Evolutionary conservation across 2,888 invertebrate species (phyloP), one percentile per base, ranked within the genome.

Genomic region (Drosophila pseudotakahashii): DNA sequence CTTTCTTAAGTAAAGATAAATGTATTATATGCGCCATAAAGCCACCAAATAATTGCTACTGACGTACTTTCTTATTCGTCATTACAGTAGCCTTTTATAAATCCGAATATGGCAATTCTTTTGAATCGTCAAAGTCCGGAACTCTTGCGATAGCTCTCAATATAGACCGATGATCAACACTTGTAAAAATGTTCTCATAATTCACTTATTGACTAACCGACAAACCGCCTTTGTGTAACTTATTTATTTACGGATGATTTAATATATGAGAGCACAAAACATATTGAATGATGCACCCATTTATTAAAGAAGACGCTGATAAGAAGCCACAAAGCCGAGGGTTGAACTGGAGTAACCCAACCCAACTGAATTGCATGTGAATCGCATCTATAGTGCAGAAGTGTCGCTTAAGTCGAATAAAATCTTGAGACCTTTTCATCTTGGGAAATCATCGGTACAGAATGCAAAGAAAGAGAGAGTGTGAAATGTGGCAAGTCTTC

Each of bases 401-500:
- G 52, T 45, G 59, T 54, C 47, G 53, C 51, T 51, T 59, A 39
- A 68, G 54, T 61, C 69, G 52, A 69, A 63, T 53, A 62, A 66
- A 63, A 52, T 47, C 62, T 70, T 44, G 45, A 59, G 59, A 63
- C 50, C 37, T 48, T 48, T 60, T 53, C 61, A 57, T 62, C 63
- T 66, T 73, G 70, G 75, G 79, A 62, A 81, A 81, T 64, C 64
- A 50, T 64, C 23, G 45, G 32, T 14, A 41, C 19, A 39, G 19
- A 51, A 55, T 2, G 32, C 14, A 19, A 34, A 23, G 48, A 14
- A 58, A 11, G 63, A 39, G 41, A 32, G 57, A 39, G 67, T 55
- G 60, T 51, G 69, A 44, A 58, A 47, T 66, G 68, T 80, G 73
- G 66, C 70, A 79, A 76, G 83, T 77, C 69, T 83, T 82, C 81